These are phyloP conservation scores for Drymodes brunneopygia DNA, from an alignment of 2,113 vertebrate species.

Conservation along the genomic window DNA sequence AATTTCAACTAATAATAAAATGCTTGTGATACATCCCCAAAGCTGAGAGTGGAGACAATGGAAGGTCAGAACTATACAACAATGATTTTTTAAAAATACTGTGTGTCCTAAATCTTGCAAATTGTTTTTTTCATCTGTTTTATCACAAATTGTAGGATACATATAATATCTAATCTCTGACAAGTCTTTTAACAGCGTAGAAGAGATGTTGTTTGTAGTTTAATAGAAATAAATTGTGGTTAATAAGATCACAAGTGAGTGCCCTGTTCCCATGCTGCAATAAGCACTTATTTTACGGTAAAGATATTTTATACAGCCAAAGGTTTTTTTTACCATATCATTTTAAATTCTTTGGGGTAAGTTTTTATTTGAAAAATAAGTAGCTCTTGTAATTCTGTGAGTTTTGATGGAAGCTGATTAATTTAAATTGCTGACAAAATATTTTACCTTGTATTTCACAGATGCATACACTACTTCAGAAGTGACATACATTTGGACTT, in stretches of 20 bases:
- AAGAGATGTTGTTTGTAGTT: background rate
- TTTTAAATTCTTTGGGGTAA: background rate
- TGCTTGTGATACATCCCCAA: background rate
- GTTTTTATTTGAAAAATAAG: background rate
- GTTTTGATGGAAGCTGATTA: background rate
- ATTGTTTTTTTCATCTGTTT: background rate
- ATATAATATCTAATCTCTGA: background rate
- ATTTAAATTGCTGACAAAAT: background rate
- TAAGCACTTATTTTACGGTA: background rate
- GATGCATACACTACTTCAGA: constrained; percentile 97
- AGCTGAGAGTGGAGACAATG: background rate
- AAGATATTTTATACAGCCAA: background rate
- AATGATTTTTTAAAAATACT: background rate
- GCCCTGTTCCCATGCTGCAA: background rate
- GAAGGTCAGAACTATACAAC: background rate
- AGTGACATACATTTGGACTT: constrained; percentile 95
- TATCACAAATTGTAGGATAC: background rate
- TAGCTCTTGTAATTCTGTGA: background rate
- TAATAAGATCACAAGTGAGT: background rate
- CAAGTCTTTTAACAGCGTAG: background rate
- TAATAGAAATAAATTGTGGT: background rate
- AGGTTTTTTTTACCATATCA: background rate
- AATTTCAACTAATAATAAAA: background rate
- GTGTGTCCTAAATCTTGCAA: background rate
- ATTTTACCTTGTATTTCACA: constrained; percentile 47